Percentiles rank a stretch among this genome's conserved stretches.
Evolutionary conservation across 2,113 vertebrate genomes (phyloP).

Genomic region (Notiomystis cincta): DNA sequence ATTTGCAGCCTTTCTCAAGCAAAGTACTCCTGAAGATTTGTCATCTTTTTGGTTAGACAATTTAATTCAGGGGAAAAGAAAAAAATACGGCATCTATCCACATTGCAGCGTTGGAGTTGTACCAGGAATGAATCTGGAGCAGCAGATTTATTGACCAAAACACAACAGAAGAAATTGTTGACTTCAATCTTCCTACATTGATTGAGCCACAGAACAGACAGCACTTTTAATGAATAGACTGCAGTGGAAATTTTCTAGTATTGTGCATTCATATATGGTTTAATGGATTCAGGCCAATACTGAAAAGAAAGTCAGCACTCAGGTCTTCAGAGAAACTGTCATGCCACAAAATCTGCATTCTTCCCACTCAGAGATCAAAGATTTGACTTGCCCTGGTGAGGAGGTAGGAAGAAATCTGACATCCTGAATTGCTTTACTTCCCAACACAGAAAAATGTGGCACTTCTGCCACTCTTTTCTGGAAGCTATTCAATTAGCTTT

Average conservation of each 20-base stretch:
- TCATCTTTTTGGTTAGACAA: background rate
- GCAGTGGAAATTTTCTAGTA: background rate
- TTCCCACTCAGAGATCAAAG: background rate
- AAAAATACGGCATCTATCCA: background rate
- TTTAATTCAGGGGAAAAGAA: background rate
- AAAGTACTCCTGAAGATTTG: background rate
- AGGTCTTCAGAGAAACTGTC: background rate
- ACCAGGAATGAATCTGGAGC: background rate
- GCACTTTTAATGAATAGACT: background rate
- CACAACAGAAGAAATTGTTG: constrained; percentile 6
- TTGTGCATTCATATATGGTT: background rate
- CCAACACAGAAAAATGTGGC: background rate
- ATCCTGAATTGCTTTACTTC: background rate
- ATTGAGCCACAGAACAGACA: background rate
- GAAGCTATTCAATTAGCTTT: background rate
- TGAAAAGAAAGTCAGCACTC: constrained; percentile 8
- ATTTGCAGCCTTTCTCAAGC: background rate
- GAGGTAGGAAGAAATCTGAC: background rate
- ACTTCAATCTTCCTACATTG: background rate
- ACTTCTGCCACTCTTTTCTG: background rate
- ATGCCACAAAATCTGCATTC: background rate
- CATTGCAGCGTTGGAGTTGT: background rate
- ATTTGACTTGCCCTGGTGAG: background rate
- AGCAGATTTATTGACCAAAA: constrained; percentile 36
- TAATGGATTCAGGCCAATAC: constrained; percentile 5